Conservation (phyloP, 2,888 invertebrate genomes). For the Tolmerus cingulatus region DNA sequence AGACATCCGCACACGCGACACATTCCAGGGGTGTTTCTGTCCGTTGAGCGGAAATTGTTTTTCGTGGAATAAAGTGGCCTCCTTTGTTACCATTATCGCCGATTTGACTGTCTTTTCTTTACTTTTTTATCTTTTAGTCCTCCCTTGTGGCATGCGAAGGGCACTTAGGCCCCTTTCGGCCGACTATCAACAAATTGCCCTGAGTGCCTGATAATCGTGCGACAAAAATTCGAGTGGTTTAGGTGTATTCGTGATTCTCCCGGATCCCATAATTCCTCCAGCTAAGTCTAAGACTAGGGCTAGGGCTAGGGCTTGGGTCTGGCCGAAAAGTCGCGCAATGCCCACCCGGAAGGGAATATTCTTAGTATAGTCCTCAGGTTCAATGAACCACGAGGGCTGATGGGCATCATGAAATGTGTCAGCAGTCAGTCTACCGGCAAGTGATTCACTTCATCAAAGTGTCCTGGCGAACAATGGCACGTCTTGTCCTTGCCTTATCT, state of each 20-base stretch:
- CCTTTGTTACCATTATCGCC: background rate
- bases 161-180: background rate
- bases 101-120: background rate
- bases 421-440: constrained; percentile 34
- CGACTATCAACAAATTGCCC: background rate
- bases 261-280: background rate
- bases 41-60: background rate
- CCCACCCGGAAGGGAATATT: background rate
- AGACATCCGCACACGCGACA: background rate
- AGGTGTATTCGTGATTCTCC: background rate
- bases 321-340: background rate
- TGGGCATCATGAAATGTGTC: constrained; percentile 31
- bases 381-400: background rate
- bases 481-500: constrained; percentile 45
- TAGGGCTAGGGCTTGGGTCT: background rate
- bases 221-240: background rate
- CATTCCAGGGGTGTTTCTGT: background rate
- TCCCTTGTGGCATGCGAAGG: background rate
- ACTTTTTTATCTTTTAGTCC: background rate
- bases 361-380: background rate
- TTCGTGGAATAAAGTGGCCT: background rate
- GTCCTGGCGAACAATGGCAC: constrained; percentile 33
- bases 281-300: too few species aligned
- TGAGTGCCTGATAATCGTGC: background rate
- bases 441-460: constrained; percentile 40